Evolutionary conservation across 64 coral and sea anemone species (phyloP), one percentile per base, ranked within the genome.

Genomic region (Porites lutea): DNA sequence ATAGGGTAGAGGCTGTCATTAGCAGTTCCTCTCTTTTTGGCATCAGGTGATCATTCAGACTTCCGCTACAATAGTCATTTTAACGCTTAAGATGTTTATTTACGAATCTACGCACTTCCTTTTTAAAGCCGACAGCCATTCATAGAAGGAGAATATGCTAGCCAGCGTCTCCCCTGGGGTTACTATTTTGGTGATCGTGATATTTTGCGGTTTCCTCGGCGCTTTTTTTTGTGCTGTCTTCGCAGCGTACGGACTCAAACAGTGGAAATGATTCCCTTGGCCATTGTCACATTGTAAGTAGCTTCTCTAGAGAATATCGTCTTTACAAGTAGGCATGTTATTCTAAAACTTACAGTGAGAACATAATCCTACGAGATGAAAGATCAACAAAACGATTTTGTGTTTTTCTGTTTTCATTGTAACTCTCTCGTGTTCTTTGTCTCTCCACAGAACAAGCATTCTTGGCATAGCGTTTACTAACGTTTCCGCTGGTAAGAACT

Each of bases 211-310:
- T 82, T 61, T 43, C 52, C n/a, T 48, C 8, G 47, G 48, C 46
- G 54, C 54, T 57, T 57, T 57, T 7, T 12, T 57, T 57, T 57
- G 27, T 37, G 54, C 54, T 57, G 54, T 57, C 54, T 57, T 57
- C 12, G 54, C 10, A 57, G 21, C 22, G 49, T 65, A 65, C 62
- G 5, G 27, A 13, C 14, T 51, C 3, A 51, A 48, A 63, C 47
- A 64, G 69, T 84, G 81, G 47, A 10, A 47, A 50, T 61, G 23
- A 68, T 67, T 84, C 81, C 65, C 52, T 12, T 21, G 46, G 81
- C 47, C 69, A 8, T n/a, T 47, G 21, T 84, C 18, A n/a, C 19
- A 50, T 68, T 84, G 81, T 84, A 84, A 84, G 81, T 53, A 69
- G 16, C 62, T 68, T 69, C 44, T 84, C 54, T 48, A 51, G 6